A percentile compares a stretch with the other conserved stretches of the same genome.
phyloP scores from a whole-genome alignment of 2,797 vertebrate genomes.

The Euphonia xanthogaster region DNA sequence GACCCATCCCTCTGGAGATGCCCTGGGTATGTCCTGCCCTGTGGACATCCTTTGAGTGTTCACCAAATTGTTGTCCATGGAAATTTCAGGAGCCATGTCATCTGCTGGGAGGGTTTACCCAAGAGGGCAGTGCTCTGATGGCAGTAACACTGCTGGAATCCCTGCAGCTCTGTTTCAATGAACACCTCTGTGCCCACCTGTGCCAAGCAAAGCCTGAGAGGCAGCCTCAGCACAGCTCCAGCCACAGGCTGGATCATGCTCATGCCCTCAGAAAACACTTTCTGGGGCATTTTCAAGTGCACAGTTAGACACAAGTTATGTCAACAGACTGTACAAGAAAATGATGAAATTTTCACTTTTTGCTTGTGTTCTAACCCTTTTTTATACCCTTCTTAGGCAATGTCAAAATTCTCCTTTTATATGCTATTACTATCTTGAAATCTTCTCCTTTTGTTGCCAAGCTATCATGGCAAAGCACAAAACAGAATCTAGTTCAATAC shows the following conservation, averaged over 20 bases:
- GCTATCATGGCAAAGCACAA: not conserved
- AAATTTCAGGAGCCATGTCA: not conserved
- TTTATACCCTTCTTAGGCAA: not conserved
- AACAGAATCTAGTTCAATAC: not conserved
- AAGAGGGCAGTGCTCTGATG: not conserved
- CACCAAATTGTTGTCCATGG: not conserved
- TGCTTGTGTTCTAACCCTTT: not conserved
- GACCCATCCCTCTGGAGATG: not conserved
- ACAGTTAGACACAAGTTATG: not conserved
- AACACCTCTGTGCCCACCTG: not conserved
- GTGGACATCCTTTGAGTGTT: not conserved
- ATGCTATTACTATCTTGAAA: not conserved
- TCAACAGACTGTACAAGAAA: not conserved
- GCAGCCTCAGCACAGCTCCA: not conserved
- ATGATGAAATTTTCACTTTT: not conserved
- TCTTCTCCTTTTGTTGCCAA: not conserved
- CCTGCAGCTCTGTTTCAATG: not conserved
- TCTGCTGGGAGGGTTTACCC: not conserved
- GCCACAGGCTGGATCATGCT: rapidly evolving
- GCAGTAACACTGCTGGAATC: rapidly evolving
- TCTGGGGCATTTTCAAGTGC: not conserved
- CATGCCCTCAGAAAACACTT: not conserved
- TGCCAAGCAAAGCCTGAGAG: not conserved
- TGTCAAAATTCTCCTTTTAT: not conserved
- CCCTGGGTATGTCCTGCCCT: not conserved